These are phyloP conservation scores for Cantharis rufa DNA, from an alignment of 2,888 invertebrate genomes.

Conservation along the genomic window DNA sequence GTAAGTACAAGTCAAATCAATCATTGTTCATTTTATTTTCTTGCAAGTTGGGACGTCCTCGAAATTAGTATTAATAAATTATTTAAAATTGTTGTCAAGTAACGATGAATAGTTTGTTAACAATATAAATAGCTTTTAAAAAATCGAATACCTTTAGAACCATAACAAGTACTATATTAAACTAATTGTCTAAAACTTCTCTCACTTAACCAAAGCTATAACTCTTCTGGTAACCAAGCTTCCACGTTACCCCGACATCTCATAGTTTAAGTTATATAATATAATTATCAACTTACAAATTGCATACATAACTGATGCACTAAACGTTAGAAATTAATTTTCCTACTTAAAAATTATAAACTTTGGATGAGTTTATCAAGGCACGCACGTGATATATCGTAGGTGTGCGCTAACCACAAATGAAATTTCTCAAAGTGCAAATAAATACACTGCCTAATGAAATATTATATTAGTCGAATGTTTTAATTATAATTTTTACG, in stretches of 20 bases:
- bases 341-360: neutral
- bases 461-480: neutral
- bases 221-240: neutral
- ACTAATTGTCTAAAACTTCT: neutral
- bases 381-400: neutral
- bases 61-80: neutral
- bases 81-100: neutral
- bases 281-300: neutral
- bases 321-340: neutral
- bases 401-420: neutral
- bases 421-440: neutral
- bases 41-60: neutral
- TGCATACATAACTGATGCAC: neutral
- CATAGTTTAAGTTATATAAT: neutral
- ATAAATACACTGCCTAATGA: neutral
- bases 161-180: neutral
- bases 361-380: neutral
- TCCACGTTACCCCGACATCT: neutral
- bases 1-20: neutral
- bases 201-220: neutral
- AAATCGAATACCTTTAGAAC: neutral
- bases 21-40: neutral
- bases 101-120: neutral
- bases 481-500: slow-evolving; percentile 23
- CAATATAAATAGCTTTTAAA: neutral